A percentile compares a stretch with the other conserved stretches of the same genome.
Conservation (phyloP, 1,140 invertebrate genomes). For the Pseudomyrmex sp. region DNA sequence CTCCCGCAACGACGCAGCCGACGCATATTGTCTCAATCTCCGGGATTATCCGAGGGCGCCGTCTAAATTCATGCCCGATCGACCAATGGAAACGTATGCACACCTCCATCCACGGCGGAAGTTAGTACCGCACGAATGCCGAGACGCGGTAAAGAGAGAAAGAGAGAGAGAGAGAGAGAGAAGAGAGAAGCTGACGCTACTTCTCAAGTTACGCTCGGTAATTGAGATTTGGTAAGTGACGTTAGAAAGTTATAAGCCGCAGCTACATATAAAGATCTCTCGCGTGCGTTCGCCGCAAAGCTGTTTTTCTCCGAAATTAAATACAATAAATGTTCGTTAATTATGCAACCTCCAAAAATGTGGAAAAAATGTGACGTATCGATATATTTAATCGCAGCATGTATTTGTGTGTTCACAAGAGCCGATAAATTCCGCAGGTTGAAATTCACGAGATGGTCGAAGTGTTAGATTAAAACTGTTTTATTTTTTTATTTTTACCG, state of each 20-base stretch:
- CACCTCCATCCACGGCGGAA: constrained; percentile 24
- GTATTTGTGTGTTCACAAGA: not conserved
- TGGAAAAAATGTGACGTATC: not conserved
- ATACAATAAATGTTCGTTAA: constrained; percentile 13
- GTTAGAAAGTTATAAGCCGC: constrained; percentile 42
- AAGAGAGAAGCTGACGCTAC: constrained; percentile 18
- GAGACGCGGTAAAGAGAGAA: not conserved
- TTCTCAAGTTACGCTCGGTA: constrained; percentile 31
- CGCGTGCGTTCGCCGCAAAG: not conserved
- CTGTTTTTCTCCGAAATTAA: not conserved
- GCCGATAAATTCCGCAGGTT: not conserved
- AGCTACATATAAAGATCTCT: not conserved
- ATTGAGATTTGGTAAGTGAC: constrained; percentile 46
- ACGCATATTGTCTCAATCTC: constrained; percentile 69
- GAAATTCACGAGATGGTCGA: not conserved
- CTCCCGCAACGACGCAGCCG: constrained; percentile 37
- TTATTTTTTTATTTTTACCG: too few relatives aligned
- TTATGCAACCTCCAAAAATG: not conserved
- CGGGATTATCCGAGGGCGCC: constrained; percentile 20
- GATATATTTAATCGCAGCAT: not conserved
- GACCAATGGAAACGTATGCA: constrained; percentile 52
- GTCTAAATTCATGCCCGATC: constrained; percentile 61
- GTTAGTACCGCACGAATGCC: constrained; percentile 27
- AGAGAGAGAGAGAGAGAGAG: too few relatives aligned
- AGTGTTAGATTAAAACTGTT: not conserved